Conservation (phyloP, 2,113 vertebrate genomes). For the Actinemys pallida region DNA sequence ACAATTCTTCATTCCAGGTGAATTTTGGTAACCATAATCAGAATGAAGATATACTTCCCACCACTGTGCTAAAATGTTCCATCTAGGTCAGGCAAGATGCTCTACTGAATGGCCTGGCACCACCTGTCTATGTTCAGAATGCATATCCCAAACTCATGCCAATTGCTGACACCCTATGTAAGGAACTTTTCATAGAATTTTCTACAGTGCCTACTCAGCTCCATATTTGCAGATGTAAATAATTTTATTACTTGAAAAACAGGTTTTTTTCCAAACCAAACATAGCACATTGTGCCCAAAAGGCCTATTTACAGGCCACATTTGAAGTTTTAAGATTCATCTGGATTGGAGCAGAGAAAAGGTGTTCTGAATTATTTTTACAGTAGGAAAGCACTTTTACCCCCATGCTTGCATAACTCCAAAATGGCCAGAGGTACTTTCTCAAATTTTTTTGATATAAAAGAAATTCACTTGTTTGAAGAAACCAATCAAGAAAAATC, state of each 20-base stretch:
- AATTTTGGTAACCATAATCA: not conserved
- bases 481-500: not conserved
- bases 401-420: not conserved
- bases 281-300: not conserved
- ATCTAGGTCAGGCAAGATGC: not conserved
- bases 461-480: not conserved
- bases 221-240: not conserved
- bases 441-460: not conserved
- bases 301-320: accelerated
- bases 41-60: not conserved
- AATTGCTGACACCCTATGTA: not conserved
- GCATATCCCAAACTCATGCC: not conserved
- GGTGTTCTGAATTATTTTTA: not conserved
- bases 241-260: not conserved
- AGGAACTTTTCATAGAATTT: not conserved
- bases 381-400: conserved; percentile 10
- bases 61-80: not conserved
- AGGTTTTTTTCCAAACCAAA: not conserved
- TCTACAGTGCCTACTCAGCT: not conserved
- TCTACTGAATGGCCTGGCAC: not conserved
- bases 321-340: not conserved
- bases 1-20: not conserved
- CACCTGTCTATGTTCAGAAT: accelerated
- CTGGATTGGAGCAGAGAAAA: not conserved
- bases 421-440: not conserved